phyloP scores from a whole-genome alignment of 2,888 invertebrate species.

The Drosophila meridiana region DNA sequence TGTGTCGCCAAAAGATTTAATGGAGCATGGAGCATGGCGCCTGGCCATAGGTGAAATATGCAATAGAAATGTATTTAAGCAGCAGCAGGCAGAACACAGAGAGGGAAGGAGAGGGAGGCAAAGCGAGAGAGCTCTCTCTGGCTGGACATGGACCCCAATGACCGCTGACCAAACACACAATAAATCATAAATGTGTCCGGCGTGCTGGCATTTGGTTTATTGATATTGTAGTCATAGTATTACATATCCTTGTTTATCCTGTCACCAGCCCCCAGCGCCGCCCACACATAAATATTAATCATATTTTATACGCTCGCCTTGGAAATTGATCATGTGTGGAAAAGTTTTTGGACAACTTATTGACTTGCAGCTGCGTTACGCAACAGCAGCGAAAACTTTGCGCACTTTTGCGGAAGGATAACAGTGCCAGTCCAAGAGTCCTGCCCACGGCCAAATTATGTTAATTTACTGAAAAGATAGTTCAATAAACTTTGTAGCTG shows the following conservation, averaged over 20 bases:
- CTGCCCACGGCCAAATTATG: constrained; percentile 68
- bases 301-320: constrained; percentile 54
- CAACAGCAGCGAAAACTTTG: constrained; percentile 52
- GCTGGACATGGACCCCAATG: constrained; percentile 33
- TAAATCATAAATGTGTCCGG: constrained; percentile 66
- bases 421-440: constrained; percentile 35
- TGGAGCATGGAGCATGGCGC: constrained; percentile 77
- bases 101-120: neutral
- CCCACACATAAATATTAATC: constrained; percentile 73
- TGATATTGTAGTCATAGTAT: constrained; percentile 75
- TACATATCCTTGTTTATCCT: constrained; percentile 59
- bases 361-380: constrained; percentile 61
- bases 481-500: constrained; percentile 57
- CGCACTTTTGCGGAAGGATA: constrained; percentile 53
- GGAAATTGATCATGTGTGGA: constrained; percentile 62
- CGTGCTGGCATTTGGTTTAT: constrained; percentile 68
- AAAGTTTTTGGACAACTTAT: constrained; percentile 68
- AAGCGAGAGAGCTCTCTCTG: too few relatives aligned
- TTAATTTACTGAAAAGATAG: constrained; percentile 58
- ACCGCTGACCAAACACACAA: constrained; percentile 67
- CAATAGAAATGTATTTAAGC: constrained; percentile 64
- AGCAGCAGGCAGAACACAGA: constrained; percentile 9
- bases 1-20: constrained; percentile 81
- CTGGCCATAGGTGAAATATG: constrained; percentile 67
- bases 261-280: constrained; percentile 7